These are phyloP conservation scores for Elephantulus edwardii DNA, from an alignment of 2,113 vertebrate genomes.

Conservation along the genomic window DNA sequence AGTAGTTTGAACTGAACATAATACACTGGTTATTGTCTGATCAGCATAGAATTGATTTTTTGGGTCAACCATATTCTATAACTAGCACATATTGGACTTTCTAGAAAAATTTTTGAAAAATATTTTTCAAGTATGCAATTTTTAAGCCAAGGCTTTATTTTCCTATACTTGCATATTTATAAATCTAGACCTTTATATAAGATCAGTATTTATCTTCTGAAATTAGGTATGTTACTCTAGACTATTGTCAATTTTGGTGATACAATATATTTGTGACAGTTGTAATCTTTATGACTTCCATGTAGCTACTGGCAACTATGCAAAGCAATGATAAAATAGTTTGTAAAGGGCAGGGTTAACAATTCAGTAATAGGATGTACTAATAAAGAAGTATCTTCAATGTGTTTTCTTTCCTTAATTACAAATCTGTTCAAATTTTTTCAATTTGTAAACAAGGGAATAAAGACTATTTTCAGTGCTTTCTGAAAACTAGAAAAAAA, in stretches of 20 bases:
- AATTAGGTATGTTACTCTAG: background rate
- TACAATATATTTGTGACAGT: background rate
- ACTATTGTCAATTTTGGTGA: background rate
- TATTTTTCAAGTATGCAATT: background rate
- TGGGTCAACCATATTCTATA: background rate
- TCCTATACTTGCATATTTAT: background rate
- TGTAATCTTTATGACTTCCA: background rate
- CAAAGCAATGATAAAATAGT: background rate
- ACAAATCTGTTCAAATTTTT: background rate
- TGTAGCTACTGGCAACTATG: slow-evolving; percentile 7
- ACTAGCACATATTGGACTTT: background rate
- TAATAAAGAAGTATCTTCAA: background rate
- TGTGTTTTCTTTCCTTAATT: background rate
- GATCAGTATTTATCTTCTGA: background rate
- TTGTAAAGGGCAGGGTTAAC: background rate
- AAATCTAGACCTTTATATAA: background rate
- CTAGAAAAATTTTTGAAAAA: background rate
- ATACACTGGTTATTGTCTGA: background rate
- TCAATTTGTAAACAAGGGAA: background rate
- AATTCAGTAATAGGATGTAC: background rate
- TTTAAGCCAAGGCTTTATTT: background rate
- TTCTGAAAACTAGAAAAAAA: background rate
- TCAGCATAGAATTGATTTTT: background rate
- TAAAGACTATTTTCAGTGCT: background rate
- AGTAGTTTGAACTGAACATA: background rate